These are phyloP conservation scores for Hecatera dysodea DNA, from an alignment of 2,888 invertebrate genomes.

Conservation along the genomic window DNA sequence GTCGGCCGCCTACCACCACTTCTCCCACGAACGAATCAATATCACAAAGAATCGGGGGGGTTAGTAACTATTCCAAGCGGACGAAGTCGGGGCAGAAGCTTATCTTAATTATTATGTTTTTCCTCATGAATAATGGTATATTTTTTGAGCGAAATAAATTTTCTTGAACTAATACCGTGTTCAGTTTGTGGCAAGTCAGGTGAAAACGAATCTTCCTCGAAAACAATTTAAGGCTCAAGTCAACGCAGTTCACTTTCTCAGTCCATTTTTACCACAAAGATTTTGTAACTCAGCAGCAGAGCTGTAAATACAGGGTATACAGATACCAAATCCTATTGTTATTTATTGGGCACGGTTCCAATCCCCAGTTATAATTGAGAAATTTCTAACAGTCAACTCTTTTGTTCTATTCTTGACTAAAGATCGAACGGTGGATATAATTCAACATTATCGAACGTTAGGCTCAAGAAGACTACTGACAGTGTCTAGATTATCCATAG, in stretches of 20 bases:
- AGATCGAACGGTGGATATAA: constrained; percentile 24
- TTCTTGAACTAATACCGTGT: too few relatives aligned
- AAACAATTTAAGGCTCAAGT: neutral
- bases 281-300: constrained; percentile 41
- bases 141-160: too few relatives aligned
- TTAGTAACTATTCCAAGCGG: too few relatives aligned
- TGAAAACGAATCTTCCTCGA: neutral
- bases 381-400: constrained; percentile 45
- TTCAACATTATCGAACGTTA: neutral
- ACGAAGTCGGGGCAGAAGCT: too few relatives aligned
- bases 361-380: constrained; percentile 56
- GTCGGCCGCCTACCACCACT: too few relatives aligned
- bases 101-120: too few relatives aligned
- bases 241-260: neutral
- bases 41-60: too few relatives aligned
- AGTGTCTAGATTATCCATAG: too few relatives aligned
- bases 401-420: constrained; percentile 49
- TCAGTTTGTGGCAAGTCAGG: too few relatives aligned
- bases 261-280: constrained; percentile 22
- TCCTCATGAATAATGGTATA: too few relatives aligned
- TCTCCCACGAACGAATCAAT: too few relatives aligned
- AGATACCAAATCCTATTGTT: constrained; percentile 31
- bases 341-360: constrained; percentile 58
- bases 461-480: neutral
- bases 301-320: constrained; percentile 34